phyloP scores from a whole-genome alignment of 2,888 invertebrate species.

The Rhingia campestris region DNA sequence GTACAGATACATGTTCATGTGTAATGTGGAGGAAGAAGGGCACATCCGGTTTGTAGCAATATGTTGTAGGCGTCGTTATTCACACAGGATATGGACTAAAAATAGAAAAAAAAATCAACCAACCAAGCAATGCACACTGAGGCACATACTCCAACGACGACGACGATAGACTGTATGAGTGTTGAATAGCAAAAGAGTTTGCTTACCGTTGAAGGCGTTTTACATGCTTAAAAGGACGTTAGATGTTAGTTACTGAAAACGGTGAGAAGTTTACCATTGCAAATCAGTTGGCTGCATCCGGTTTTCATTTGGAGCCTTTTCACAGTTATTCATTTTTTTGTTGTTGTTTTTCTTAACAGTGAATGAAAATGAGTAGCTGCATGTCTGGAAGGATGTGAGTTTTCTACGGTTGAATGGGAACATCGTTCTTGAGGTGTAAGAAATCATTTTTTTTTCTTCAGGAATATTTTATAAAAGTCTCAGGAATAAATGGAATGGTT shows the following conservation, averaged over 20 bases:
- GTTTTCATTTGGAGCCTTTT: not conserved
- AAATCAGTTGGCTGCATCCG: slow-evolving; percentile 31
- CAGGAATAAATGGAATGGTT: too few relatives aligned
- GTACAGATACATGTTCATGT: slow-evolving; percentile 23
- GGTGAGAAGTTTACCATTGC: slow-evolving; percentile 15
- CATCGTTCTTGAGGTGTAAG: too few relatives aligned
- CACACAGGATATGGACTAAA: slow-evolving; percentile 55
- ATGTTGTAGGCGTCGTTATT: slow-evolving; percentile 63
- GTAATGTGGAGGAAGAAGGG: slow-evolving; percentile 26
- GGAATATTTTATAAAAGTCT: too few relatives aligned
- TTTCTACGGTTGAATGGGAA: too few relatives aligned
- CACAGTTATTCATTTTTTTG: too few relatives aligned
- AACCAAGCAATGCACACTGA: not conserved
- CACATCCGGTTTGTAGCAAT: slow-evolving; percentile 37
- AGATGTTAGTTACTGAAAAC: slow-evolving; percentile 41
- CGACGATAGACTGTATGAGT: slow-evolving; percentile 31
- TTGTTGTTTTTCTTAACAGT: too few relatives aligned
- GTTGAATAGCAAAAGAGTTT: slow-evolving; percentile 60
- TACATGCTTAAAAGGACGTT: slow-evolving; percentile 43
- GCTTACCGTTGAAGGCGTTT: slow-evolving; percentile 37
- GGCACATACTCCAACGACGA: too few relatives aligned
- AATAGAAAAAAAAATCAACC: slow-evolving; percentile 38
- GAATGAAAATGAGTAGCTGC: too few relatives aligned
- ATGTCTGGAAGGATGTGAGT: too few relatives aligned
- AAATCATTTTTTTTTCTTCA: too few relatives aligned